These are phyloP conservation scores for Operophtera brumata DNA, from an alignment of 2,888 invertebrate species.

Conservation along the genomic window DNA sequence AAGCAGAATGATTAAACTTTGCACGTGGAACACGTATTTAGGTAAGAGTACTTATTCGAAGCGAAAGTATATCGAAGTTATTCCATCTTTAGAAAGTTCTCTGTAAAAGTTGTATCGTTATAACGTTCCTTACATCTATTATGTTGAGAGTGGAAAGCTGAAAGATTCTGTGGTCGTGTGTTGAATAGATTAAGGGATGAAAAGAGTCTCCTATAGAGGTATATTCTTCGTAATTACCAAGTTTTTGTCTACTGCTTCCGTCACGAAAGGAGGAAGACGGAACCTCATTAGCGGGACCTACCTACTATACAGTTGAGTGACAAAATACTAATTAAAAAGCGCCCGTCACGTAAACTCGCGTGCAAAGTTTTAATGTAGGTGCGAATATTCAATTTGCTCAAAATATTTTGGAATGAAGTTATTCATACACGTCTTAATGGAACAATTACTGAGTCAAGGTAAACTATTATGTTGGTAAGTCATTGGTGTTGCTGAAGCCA, in stretches of 20 bases:
- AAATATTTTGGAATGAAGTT: slow-evolving; percentile 9
- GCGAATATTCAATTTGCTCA: slow-evolving; percentile 17
- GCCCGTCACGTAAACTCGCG: slow-evolving; percentile 34
- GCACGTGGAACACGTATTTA: too few species aligned
- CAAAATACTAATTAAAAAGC: slow-evolving; percentile 37
- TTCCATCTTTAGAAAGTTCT: background rate
- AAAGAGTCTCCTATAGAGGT: slow-evolving; percentile 26
- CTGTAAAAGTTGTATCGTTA: slow-evolving; percentile 21
- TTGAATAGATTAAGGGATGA: slow-evolving; percentile 23
- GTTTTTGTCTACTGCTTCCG: slow-evolving; percentile 41
- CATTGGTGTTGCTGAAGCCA: background rate
- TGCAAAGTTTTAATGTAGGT: slow-evolving; percentile 26
- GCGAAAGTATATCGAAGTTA: background rate
- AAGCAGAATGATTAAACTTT: too few species aligned
- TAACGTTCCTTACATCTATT: slow-evolving; percentile 17
- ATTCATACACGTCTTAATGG: slow-evolving; percentile 3
- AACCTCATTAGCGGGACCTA: slow-evolving; percentile 43
- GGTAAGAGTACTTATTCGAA: too few species aligned
- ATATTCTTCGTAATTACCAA: slow-evolving; percentile 43
- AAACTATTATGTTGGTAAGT: background rate
- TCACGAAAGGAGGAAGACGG: slow-evolving; percentile 37
- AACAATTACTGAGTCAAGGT: slow-evolving; percentile 7
- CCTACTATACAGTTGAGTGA: slow-evolving; percentile 30
- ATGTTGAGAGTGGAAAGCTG: background rate
- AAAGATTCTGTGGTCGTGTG: slow-evolving; percentile 14